Conservation (phyloP, 2,797 vertebrate species). For the Macroramphosus scolopax region DNA sequence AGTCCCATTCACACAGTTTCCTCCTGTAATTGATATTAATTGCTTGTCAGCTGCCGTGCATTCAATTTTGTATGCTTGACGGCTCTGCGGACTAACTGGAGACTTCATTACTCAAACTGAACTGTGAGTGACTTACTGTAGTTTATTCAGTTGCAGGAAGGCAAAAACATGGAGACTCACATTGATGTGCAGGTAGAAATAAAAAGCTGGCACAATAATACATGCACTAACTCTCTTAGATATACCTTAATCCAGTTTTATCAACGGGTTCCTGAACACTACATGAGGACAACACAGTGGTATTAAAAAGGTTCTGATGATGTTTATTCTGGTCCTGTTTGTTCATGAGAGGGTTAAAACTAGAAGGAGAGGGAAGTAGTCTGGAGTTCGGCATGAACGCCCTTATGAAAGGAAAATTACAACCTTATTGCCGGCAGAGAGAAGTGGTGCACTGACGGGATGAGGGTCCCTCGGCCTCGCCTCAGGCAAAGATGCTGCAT, state of each 20-base stretch:
- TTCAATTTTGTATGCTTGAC: constrained; percentile 57
- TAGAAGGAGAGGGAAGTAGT: too few species aligned
- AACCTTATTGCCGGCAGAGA: constrained; percentile 10
- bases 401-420: constrained; percentile 18
- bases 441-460: constrained; percentile 31
- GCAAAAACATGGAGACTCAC: background rate
- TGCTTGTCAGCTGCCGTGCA: constrained; percentile 65
- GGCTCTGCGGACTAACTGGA: constrained; percentile 54
- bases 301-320: constrained; percentile 37
- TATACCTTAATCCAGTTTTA: too few species aligned
- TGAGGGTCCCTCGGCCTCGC: constrained; percentile 51
- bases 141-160: constrained; percentile 26
- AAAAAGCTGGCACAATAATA: too few species aligned
- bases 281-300: constrained; percentile 17
- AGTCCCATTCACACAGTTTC: constrained; percentile 73
- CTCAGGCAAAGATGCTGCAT: constrained; percentile 55
- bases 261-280: constrained; percentile 20
- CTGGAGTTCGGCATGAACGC: constrained; percentile 30
- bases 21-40: constrained; percentile 79
- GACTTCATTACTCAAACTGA: constrained; percentile 35
- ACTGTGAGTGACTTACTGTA: constrained; percentile 16
- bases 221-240: too few species aligned
- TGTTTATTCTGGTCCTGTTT: constrained; percentile 36
- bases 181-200: background rate
- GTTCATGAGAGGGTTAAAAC: background rate